These are phyloP conservation scores for Sceliomorpha sp. DNA, from an alignment of 2,888 invertebrate species.

Conservation along the genomic window DNA sequence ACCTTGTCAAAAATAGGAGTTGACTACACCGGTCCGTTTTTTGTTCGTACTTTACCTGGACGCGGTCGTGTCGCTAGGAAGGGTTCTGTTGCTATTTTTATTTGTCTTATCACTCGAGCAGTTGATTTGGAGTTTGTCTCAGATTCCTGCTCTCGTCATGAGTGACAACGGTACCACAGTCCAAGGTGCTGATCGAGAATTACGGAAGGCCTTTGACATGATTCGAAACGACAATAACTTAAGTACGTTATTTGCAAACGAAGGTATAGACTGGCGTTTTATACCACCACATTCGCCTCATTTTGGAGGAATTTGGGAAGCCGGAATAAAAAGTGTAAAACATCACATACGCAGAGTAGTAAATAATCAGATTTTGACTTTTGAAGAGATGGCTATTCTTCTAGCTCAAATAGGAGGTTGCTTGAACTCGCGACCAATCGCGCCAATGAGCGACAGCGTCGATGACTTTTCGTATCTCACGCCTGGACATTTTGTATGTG, in stretches of 20 bases:
- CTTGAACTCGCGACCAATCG: constrained; percentile 10
- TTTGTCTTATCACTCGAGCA: constrained; percentile 1
- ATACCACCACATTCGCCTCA: constrained; percentile 2
- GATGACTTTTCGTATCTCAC: constrained; percentile 26
- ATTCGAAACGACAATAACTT: too few relatives aligned
- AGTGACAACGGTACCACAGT: neutral
- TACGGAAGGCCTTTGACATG: neutral
- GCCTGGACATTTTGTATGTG: constrained; percentile 10
- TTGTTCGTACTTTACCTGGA: neutral
- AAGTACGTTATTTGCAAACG: too few relatives aligned
- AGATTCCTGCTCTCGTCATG: neutral
- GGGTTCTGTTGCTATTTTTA: too few relatives aligned
- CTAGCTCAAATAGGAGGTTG: constrained; percentile 2
- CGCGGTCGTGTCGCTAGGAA: too few relatives aligned
- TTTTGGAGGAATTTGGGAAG: constrained; percentile 9
- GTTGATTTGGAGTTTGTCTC: constrained; percentile 2
- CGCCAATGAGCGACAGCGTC: neutral
- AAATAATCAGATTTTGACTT: neutral
- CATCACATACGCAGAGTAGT: constrained; percentile 6
- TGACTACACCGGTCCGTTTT: neutral
- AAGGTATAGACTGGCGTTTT: constrained; percentile 9
- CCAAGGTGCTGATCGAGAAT: neutral
- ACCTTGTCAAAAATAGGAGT: neutral
- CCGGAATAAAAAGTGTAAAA: too few relatives aligned
- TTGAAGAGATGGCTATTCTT: constrained; percentile 3